Base-by-base conservation (phyloP, 2,113 vertebrate species). In the Reinhardtius hippoglossoides region DNA sequence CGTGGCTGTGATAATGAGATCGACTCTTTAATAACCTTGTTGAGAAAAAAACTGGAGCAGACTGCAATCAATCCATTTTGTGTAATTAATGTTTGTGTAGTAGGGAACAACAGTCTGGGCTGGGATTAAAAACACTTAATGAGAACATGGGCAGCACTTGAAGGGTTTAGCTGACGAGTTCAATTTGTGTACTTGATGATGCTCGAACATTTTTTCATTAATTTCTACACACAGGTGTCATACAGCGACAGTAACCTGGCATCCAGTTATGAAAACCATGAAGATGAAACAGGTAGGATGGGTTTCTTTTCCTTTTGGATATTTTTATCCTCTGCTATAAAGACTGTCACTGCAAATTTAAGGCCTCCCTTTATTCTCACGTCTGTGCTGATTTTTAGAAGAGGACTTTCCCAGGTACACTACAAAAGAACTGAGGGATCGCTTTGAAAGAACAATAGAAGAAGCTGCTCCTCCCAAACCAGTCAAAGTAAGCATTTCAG, bases 391-490 rank as follows among this genome's bases (percentile, higher is more conserved):
- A 90, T 64, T 86, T 91, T 78, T 90, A 75, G 96, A 96, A 0
- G 94, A 97, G 86, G 96, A 97, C n/a, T 42, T 95, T 69, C 94
- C 96, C 68, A 96, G 95, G 82, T 93, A 96, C 87, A 96, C 97
- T 10, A 94, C 96, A 24, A 95, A 96, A 88, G 93, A 96, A 89
- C 95, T 99, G 91, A 97, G 96, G 76, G 83, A 95, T 82, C 96
- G 93, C 26, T 97, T 97, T 95, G 98, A 99, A 90, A 97, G 92
- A 92, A 94, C 95, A 82, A 94, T 94, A 83, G 96, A 96, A 73
- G 96, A 95, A 86, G 87, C 90, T 46, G 81, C 88, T 21, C 76
- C 95, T 81, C 91, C 93, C 74, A 98, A 96, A 89, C 93, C 94
- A 87, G 88, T 95, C 54, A 98, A 97, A 96, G 98, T 98, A 93